Percentiles rank a stretch among this genome's conserved stretches.
Conservation (phyloP, 2,113 vertebrate genomes). For the Dipodomys merriami region DNA sequence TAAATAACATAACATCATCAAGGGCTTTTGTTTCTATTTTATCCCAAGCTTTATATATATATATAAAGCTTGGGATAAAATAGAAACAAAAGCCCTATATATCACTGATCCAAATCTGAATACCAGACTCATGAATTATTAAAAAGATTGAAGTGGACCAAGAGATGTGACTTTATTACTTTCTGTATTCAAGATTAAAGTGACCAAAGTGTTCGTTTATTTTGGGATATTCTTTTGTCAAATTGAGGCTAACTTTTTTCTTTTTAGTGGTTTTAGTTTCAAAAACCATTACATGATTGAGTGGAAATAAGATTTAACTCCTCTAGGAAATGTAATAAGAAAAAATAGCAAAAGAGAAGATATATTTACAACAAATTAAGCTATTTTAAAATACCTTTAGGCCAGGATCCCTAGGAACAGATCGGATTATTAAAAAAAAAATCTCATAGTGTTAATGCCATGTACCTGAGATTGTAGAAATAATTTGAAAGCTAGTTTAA, state of each 20-base stretch:
- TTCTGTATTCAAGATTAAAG: not conserved
- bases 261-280: not conserved
- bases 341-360: not conserved
- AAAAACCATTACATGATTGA: not conserved
- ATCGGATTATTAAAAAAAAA: not conserved
- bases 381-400: not conserved
- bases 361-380: not conserved
- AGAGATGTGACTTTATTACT: not conserved
- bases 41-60: not conserved
- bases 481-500: too few species aligned
- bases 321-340: not conserved
- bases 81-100: not conserved
- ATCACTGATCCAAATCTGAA: not conserved
- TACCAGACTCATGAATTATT: slow-evolving; percentile 6
- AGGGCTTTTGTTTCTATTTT: not conserved
- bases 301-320: not conserved
- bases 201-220: not conserved
- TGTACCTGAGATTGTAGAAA: not conserved
- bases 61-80: not conserved
- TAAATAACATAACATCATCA: not conserved
- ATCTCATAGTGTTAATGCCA: not conserved
- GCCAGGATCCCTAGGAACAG: not conserved
- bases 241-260: not conserved
- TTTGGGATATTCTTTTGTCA: not conserved
- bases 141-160: not conserved